Conservation (phyloP, 2,888 invertebrate genomes). For the Homarus gammarus region DNA sequence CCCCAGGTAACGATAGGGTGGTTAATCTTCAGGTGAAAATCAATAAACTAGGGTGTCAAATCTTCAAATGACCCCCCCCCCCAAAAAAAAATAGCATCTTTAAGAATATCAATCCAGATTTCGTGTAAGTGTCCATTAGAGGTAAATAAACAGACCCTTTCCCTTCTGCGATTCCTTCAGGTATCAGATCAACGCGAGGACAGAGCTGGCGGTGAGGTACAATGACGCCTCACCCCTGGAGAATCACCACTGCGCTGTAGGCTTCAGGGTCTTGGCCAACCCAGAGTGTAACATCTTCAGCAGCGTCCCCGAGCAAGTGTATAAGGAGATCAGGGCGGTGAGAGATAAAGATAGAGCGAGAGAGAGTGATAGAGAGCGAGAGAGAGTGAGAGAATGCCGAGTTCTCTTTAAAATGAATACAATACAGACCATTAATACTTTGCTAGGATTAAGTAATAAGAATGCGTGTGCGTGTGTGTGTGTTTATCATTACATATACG, state of each 20-base stretch:
- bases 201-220: conserved; percentile 80
- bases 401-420: too few relatives aligned
- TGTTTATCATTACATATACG: too few relatives aligned
- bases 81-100: too few relatives aligned
- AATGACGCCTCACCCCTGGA: conserved; percentile 80
- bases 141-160: neutral
- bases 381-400: neutral
- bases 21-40: too few relatives aligned
- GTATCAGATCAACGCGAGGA: conserved; percentile 80
- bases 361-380: too few relatives aligned
- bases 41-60: too few relatives aligned
- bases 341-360: too few relatives aligned
- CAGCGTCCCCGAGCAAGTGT: conserved; percentile 79
- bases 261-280: conserved; percentile 79
- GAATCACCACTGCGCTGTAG: conserved; percentile 80
- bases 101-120: conserved; percentile 75
- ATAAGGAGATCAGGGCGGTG: conserved; percentile 77
- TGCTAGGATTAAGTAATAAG: too few relatives aligned
- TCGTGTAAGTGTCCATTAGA: neutral
- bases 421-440: too few relatives aligned
- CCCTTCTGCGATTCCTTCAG: conserved; percentile 76
- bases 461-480: too few relatives aligned
- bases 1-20: too few relatives aligned
- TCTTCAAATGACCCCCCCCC: too few relatives aligned
- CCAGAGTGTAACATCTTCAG: conserved; percentile 80